Evolutionary conservation across 2,113 vertebrate species (phyloP).

Genomic region (Barnardius zonarius): DNA sequence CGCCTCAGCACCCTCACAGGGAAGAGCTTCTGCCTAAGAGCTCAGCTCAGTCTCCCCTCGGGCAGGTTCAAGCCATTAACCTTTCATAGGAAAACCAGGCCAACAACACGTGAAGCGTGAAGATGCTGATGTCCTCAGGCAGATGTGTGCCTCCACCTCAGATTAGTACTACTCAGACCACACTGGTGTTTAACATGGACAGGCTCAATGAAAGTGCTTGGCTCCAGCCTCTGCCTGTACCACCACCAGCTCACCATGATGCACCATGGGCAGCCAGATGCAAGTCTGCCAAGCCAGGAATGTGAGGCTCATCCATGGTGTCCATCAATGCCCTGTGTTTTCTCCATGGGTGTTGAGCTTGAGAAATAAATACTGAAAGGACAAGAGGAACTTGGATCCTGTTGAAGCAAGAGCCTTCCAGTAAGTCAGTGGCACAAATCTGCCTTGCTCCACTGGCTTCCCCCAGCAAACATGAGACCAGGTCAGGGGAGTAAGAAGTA

Average conservation of each 20-base stretch:
- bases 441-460: fast-evolving
- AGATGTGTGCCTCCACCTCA: not conserved
- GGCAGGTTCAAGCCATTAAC: not conserved
- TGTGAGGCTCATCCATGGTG: fast-evolving
- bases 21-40: not conserved
- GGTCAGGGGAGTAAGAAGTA: not conserved
- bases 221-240: not conserved
- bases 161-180: not conserved
- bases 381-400: not conserved
- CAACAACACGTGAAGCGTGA: not conserved
- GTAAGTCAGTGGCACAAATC: not conserved
- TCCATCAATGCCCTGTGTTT: fast-evolving
- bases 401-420: not conserved
- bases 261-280: not conserved
- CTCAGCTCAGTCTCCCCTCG: not conserved
- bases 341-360: not conserved
- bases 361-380: not conserved
- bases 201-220: not conserved
- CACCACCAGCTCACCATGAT: not conserved
- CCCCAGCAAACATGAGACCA: not conserved
- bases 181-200: not conserved
- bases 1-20: not conserved
- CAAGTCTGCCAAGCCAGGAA: not conserved
- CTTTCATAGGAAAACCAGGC: not conserved
- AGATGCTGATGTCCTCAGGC: not conserved